Base-by-base conservation (phyloP, 2,113 vertebrate genomes). In the Spizaetus ornatus region DNA sequence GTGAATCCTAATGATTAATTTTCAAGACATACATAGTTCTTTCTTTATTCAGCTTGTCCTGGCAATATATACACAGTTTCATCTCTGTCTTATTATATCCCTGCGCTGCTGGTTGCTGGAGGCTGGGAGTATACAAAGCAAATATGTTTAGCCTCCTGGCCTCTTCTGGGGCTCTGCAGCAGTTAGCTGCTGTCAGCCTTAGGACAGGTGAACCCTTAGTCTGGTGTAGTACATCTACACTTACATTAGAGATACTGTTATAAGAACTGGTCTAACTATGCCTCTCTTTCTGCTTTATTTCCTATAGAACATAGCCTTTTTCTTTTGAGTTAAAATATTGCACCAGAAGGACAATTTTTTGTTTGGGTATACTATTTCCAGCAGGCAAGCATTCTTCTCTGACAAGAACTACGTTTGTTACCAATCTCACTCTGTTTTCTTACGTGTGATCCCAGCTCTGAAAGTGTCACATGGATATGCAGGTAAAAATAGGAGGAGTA, bases 381-480 rank as follows among this genome's bases (percentile, higher is more conserved):
- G 38, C 6, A 26, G 8, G 32, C 19, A 84, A 95, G 61, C n/a
- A n/a, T 55, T 81, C 7, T 76, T 62, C 48, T 91, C 36, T 80
- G 38, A 61, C 48, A 77, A 77, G 53, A 91, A 5, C 31, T 85
- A 6, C 0, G 0, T 65, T 56, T 56, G 20, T 71, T 92, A 58
- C 38, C 42, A 22, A 23, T 80, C 71, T 86, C n/a, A 42, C 11
- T 43, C 62, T 55, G 5, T 88, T 86, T 83, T 65, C 45, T 66
- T 93, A 21, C 0, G 0, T 70, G 31, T 34, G 48, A 59, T 52
- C 43, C 89, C 67, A 65, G 45, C 50, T 81, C 43, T 2, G 0
- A 45, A 91, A 84, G 31, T 32, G 77, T 66, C 0, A 0, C 53
- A 65, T 3, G 1, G 76, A 55, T 72, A 69, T 34, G 3, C 0